Evolutionary conservation across 2,797 vertebrate genomes (phyloP), one percentile per base, ranked within the genome.

Genomic region (Siniperca undulata): DNA sequence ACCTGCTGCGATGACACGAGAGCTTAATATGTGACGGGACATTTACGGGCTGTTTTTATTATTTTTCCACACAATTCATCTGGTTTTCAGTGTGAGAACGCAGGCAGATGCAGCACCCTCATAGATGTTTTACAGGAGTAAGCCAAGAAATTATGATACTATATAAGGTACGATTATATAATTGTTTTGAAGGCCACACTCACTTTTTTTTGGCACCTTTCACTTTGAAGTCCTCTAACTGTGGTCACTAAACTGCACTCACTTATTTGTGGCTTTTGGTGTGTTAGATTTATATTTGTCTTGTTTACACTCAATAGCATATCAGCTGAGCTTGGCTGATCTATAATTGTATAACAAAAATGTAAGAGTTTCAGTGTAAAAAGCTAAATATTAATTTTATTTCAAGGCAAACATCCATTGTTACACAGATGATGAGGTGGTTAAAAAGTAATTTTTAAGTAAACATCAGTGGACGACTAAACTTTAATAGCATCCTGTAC

Each of bases 291-390:
- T 46, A 3, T 24, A 71, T 70, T 68, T 48, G 34, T 62, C 30
- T 69, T 46, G 78, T 89, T 90, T 86, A 86, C 74, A 80, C 58
- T 76, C 11, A 53, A 11, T 3, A 70, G 75, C 78, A 85, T 74
- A 74, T 17, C 44, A 42, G 36, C 40, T 14, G 9, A 68, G 66
- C 76, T 81, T 11, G 10, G 27, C 42, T 60, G 20, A 71, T 56
- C 20, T 80, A 44, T 66, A 19, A 42, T 53, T 30, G 20, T 62
- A 24, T 34, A 56, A 70, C 2, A 70, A 19, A 20, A 65, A 36
- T 66, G 9, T 13, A 50, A 24, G 5, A 19, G 34, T 58, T 64
- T 74, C 24, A 65, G 46, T 74, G 24, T 40, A 70, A 36, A 60
- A 74, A 50, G 62, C 30, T 66, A 60, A 66, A 55, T 24, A 59